Evolutionary conservation across 2,888 invertebrate genomes (phyloP), one percentile per base, ranked within the genome.

Genomic region (Amitus sp.): DNA sequence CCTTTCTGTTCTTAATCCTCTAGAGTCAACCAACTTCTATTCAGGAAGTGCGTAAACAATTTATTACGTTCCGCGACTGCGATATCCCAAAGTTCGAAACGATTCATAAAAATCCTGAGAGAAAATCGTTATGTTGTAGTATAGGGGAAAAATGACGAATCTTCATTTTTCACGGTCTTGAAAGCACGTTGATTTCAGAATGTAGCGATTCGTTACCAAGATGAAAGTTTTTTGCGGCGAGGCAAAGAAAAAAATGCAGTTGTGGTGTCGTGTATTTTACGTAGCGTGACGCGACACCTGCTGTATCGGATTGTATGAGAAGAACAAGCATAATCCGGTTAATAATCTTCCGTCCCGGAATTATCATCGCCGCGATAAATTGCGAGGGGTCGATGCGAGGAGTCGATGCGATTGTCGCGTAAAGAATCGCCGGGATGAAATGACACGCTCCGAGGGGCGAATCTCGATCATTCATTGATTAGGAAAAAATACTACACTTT

Each of bases 271-370:
- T 40, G 40, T 18, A 40, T 4, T 40, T 40, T 40, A 40, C 19
- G 40, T 18, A 40, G 40, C 40, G 40, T 40, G 40, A 40, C 40
- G 18, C 19, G 18, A 19, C 40, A 40, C 39, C 39, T 39, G 39
- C 39, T 39, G 39, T n/a, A 39, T 18, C 7, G 18, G 18, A 4
- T 13, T 39, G 39, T 39, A 39, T n/a, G 39, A 17, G 9, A 39
- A 13, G 39, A 39, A 18, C 39, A 39, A 18, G 39, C 15, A 39
- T 39, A 39, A 39, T 39, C 39, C 39, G 39, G 39, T 39, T 39
- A 39, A 39, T 39, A 13, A 39, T 39, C 39, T 18, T 39, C 39
- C 39, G 18, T 39, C 15, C 39, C 9, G 15, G 18, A 39, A 39
- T 39, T 13, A 39, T 17, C 39, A 13, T n/a, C 39, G 39, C 15